A percentile compares a stretch with the other conserved stretches of the same genome.
Evolutionary conservation across 2,888 invertebrate genomes (phyloP).

Genomic region (Drosophila prostipennis): DNA sequence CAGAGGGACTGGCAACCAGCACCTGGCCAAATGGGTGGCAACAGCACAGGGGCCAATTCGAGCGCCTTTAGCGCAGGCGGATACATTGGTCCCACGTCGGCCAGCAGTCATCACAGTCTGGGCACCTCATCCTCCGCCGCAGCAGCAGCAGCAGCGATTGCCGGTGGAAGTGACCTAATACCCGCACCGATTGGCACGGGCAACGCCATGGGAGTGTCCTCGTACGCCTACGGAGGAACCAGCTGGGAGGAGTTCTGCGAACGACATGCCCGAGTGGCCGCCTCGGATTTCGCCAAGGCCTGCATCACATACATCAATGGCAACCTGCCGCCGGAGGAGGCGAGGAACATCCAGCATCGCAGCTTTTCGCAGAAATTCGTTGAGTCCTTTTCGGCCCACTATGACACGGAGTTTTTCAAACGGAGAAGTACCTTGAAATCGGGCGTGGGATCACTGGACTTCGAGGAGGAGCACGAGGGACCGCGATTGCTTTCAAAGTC

Average conservation of each 20-base stretch:
- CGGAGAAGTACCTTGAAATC: constrained; percentile 85
- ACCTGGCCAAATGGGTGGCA: constrained; percentile 76
- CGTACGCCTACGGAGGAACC: constrained; percentile 84
- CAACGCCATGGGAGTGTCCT: constrained; percentile 48
- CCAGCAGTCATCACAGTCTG: constrained; percentile 36
- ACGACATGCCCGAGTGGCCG: constrained; percentile 93
- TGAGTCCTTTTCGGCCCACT: constrained; percentile 93
- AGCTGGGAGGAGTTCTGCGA: constrained; percentile 94
- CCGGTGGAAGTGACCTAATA: constrained; percentile 75
- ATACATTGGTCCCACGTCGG: constrained; percentile 80
- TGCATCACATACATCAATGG: constrained; percentile 91
- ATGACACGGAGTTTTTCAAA: constrained; percentile 90
- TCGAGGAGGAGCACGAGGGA: constrained; percentile 91
- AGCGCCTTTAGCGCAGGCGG: constrained; percentile 79
- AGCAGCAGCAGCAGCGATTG: constrained; percentile 41
- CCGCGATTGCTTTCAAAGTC: constrained; percentile 93
- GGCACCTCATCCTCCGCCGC: constrained; percentile 10
- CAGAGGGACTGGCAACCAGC: constrained; percentile 36
- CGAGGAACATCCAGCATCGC: constrained; percentile 89
- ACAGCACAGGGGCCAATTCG: constrained; percentile 72
- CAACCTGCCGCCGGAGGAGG: constrained; percentile 88
- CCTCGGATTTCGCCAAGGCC: constrained; percentile 94
- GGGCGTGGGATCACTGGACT: constrained; percentile 84
- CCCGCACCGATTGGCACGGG: constrained; percentile 76
- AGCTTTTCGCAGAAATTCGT: constrained; percentile 93